Base-by-base conservation (phyloP, 2,797 vertebrate species). In the Macropus fuliginosus region DNA sequence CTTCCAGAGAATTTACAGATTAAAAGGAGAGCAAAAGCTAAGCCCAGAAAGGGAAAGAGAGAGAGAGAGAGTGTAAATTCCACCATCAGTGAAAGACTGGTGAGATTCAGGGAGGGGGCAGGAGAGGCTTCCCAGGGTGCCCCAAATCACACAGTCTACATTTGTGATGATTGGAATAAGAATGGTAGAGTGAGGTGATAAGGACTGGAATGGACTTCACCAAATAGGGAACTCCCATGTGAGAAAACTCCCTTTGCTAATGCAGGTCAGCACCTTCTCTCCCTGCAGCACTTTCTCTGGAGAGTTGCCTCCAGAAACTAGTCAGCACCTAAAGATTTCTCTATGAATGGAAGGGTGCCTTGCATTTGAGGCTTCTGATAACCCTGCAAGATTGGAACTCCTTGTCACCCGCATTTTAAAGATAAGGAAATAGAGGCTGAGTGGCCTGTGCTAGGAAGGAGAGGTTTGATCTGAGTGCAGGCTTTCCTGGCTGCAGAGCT, bases 331-430 rank as follows among this genome's bases (percentile, higher is more conserved):
- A 66, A 34, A 66, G 34, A 74, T 9, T 21, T 0, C n/a, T 21
- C n/a, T 21, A 1, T 0, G 5, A n/a, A 1, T 74, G 5, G n/a
- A 74, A 74, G 18, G 31, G 34, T 21, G 16, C n/a, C 28, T 81
- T 27, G 46, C 40, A 27, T 18, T 0, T 0, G 46, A 89, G 10
- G 28, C 50, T 16, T n/a, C 0, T 0, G 2, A 21, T 55, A n/a
- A 46, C 13, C 24, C 50, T 28, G 28, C 50, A 54, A 40, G 28
- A 27, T 14, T 28, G 31, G 40, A 27, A 29, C 40, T 21, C 5
- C 4, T 29, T 14, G 29, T 12, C 21, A 1, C 0, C 0, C 29
- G 24, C 4, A 91, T 55, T 91, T 55, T 54, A 91, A 4, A 91
- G 90, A 54, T 54, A 34, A 91, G 52, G 13, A 54, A 54, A 91